Evolutionary conservation across 1,140 invertebrate genomes (phyloP).

Genomic region (Micrasema longulum): DNA sequence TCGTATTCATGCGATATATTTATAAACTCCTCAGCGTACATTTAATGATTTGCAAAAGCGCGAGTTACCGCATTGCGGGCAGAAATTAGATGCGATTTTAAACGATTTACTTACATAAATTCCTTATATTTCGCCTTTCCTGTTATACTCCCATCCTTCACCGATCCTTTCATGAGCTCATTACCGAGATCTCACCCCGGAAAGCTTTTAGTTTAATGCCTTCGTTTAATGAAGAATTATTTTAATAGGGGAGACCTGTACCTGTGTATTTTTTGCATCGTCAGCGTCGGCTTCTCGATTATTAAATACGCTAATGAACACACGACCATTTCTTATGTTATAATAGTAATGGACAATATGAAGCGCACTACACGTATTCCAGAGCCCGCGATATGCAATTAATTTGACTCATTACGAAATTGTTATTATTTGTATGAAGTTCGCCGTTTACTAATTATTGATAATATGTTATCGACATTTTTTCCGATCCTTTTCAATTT

Average conservation of each 20-base stretch:
- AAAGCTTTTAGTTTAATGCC: conserved; percentile 33
- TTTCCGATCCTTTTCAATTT: no score
- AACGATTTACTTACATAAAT: neutral
- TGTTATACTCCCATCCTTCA: neutral
- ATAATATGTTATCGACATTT: no score
- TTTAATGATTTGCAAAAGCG: neutral
- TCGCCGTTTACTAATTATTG: no score
- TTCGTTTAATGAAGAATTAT: conserved; percentile 21
- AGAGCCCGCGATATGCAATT: no score
- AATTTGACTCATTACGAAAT: no score
- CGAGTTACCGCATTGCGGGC: conserved; percentile 18
- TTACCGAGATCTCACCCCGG: conserved; percentile 5
- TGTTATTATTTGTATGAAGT: no score
- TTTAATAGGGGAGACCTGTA: conserved; percentile 19
- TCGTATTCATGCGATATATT: neutral
- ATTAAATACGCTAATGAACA: neutral
- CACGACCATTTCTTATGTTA: no score
- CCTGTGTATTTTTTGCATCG: neutral
- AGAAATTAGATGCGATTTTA: conserved; percentile 1
- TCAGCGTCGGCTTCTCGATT: neutral
- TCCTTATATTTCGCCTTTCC: neutral
- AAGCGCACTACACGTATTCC: no score
- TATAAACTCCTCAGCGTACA: neutral
- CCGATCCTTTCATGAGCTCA: conserved; percentile 12
- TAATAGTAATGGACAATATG: no score